Evolutionary conservation across 30 jellyfish, hydroid and myxozoan species (phyloP), one percentile per base, ranked within the genome.

Genomic region (Cassiopea xamachana): DNA sequence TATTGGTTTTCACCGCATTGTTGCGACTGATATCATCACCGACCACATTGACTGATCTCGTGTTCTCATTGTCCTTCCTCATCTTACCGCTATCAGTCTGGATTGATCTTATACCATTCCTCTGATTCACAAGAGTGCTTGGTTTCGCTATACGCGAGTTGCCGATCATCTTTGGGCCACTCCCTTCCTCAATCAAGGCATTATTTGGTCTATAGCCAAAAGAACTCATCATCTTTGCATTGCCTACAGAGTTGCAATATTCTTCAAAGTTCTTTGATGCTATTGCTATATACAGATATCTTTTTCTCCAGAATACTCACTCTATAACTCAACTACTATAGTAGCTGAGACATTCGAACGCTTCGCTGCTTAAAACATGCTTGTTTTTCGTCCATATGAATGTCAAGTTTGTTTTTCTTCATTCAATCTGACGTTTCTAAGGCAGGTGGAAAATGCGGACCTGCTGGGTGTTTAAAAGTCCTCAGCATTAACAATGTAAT

Each of bases 401-500:
- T 78, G 49, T 19, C 76, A 7, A 49, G 45, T 78, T 78, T 78
- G 87, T 51, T 75, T 75, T 75, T 27, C 5, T 17, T 48, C 10
- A 59, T 2, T 75, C 16, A 17, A 9, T 17, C 87, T 50, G 87
- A 49, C 50, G 50, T 78, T n/a, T 49, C 48, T 8, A 13, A 10
- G 87, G 75, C 87, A 78, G 87, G 87, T 78, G 87, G 27, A 78
- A 78, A 78, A 78, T 10, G 39, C 87, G 75, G 87, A 78, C 87
- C 87, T 78, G 87, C 87, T 19, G 75, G 71, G 80, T 2, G 1
- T 12, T 6, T 71, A 55, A 55, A 71, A 64, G 15, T 5, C 15
- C 74, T 14, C 27, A 27, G 74, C 27, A 64, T 14, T 71, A 71
- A 71, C 80, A 71, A 71, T 71, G 80, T 12, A 27, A 75, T 75